Conservation (phyloP, 2,113 vertebrate genomes). For the Cololabis saira region DNA sequence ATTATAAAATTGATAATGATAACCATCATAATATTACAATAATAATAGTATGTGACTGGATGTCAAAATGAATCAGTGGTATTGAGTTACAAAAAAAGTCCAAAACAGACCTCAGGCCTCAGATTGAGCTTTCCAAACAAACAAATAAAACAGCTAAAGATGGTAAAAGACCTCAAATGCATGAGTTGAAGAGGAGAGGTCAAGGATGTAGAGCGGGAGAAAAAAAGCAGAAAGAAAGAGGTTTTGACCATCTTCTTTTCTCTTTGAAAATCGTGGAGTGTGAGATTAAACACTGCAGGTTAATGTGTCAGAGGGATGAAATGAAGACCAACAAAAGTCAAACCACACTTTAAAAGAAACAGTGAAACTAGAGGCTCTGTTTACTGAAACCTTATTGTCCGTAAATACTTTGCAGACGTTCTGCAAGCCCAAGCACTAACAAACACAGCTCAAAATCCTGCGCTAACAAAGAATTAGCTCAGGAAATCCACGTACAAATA, state of each 20-base stretch:
- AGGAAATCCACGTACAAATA: conserved; percentile 53
- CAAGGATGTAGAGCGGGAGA: neutral
- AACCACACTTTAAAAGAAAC: conserved; percentile 29
- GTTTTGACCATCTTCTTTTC: neutral
- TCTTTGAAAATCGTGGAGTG: neutral
- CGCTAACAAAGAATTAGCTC: conserved; percentile 63
- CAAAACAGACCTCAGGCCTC: too few relatives aligned
- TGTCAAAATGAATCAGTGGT: too few relatives aligned
- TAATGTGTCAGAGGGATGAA: conserved; percentile 20
- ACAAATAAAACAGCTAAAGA: too few relatives aligned
- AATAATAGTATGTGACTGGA: too few relatives aligned
- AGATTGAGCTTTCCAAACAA: too few relatives aligned
- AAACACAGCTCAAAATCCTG: conserved; percentile 43
- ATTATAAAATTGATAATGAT: too few relatives aligned
- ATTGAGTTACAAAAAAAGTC: too few relatives aligned
- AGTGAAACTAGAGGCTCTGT: conserved; percentile 12
- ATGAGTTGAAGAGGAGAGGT: neutral
- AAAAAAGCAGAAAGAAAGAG: neutral
- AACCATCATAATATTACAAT: too few relatives aligned
- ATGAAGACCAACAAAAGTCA: conserved; percentile 19
- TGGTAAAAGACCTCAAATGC: neutral
- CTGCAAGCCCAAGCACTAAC: conserved; percentile 41
- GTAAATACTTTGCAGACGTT: conserved; percentile 61
- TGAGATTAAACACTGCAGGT: conserved; percentile 28
- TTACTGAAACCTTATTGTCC: conserved; percentile 28